Evolutionary conservation across 2,113 vertebrate genomes (phyloP).

Genomic region (Ia io): DNA sequence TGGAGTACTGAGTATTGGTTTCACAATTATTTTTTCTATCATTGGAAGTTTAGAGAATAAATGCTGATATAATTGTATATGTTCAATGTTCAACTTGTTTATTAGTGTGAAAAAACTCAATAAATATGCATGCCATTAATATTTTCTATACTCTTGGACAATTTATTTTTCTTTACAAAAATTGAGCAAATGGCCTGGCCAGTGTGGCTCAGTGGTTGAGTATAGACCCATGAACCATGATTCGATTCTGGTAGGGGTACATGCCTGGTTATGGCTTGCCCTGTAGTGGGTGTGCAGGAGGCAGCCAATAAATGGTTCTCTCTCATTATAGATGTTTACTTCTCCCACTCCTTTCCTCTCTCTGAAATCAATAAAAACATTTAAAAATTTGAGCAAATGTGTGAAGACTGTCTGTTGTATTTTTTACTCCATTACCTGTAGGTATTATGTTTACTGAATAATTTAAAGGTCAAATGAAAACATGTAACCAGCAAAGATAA

Average conservation of each 20-base stretch:
- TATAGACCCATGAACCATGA: too few species aligned
- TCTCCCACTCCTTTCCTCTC: too few species aligned
- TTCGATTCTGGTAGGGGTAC: too few species aligned
- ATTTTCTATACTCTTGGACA: background rate
- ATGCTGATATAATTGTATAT: background rate
- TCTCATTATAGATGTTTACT: too few species aligned
- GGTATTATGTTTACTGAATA: background rate
- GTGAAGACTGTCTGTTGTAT: background rate
- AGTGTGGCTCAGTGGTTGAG: too few species aligned
- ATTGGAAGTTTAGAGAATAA: background rate
- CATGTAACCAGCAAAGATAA: background rate
- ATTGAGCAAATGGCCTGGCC: background rate
- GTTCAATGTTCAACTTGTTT: background rate
- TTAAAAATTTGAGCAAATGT: background rate
- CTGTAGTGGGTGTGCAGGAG: too few species aligned
- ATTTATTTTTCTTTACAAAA: background rate
- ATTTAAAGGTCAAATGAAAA: slow-evolving; percentile 8
- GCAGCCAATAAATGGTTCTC: too few species aligned
- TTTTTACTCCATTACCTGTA: background rate
- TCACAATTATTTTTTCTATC: background rate
- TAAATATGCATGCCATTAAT: background rate
- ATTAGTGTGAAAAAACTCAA: background rate
- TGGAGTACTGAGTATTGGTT: background rate
- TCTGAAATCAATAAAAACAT: too few species aligned
- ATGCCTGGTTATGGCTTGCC: too few species aligned